Percentiles rank a stretch among this genome's conserved stretches.
Evolutionary conservation across 2,888 invertebrate genomes (phyloP).

Genomic region (Arrhopalites spinosus): DNA sequence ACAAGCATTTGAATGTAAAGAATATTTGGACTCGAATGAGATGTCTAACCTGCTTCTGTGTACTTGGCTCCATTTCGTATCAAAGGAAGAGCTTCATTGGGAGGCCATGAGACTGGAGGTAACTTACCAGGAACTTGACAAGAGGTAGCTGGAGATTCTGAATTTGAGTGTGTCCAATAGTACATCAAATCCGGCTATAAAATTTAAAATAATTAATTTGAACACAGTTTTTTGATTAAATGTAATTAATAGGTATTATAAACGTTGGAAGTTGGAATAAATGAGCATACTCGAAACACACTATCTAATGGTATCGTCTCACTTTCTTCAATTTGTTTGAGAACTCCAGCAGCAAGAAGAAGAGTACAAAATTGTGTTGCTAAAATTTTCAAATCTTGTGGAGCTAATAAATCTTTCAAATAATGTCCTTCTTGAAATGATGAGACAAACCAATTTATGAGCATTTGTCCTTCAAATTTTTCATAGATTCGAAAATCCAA

Average conservation of each 20-base stretch:
- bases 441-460: slow-evolving; percentile 86
- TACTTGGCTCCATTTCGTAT: slow-evolving; percentile 58
- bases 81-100: slow-evolving; percentile 58
- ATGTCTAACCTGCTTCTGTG: slow-evolving; percentile 60
- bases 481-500: slow-evolving; percentile 84
- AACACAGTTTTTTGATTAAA: neutral
- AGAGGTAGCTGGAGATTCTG: slow-evolving; percentile 70
- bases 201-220: no score
- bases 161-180: slow-evolving; percentile 85
- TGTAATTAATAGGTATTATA: neutral
- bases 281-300: slow-evolving; percentile 72
- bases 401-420: slow-evolving; percentile 67
- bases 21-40: no score
- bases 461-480: slow-evolving; percentile 93
- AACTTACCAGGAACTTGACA: slow-evolving; percentile 75
- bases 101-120: slow-evolving; percentile 75
- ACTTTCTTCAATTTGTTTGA: slow-evolving; percentile 78
- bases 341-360: slow-evolving; percentile 82
- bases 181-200: slow-evolving; percentile 81
- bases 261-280: neutral
- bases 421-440: slow-evolving; percentile 74
- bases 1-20: no score
- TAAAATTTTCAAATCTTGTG: slow-evolving; percentile 76
- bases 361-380: slow-evolving; percentile 85
- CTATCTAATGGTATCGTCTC: slow-evolving; percentile 68